Percentiles rank a stretch among this genome's conserved stretches.
Evolutionary conservation across 2,888 invertebrate genomes (phyloP).

Genomic region (Mythimna ferrago): DNA sequence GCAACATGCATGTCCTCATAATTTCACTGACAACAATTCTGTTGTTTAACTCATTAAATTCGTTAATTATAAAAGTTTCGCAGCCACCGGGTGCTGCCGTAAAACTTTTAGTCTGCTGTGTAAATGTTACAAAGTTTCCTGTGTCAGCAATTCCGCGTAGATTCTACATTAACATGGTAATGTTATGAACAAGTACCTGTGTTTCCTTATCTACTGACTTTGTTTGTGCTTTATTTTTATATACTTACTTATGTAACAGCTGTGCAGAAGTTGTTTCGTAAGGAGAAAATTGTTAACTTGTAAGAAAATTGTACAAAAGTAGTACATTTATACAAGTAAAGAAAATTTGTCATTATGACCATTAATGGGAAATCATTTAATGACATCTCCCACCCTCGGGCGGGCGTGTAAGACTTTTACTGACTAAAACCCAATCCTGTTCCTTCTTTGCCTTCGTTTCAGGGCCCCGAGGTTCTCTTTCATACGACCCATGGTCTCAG

Average conservation of each 20-base stretch:
- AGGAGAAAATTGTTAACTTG: not conserved
- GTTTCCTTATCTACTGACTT: constrained; percentile 30
- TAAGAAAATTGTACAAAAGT: too few relatives aligned
- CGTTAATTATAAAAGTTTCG: constrained; percentile 54
- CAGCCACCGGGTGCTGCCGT: constrained; percentile 18
- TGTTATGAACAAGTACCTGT: constrained; percentile 31
- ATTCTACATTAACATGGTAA: constrained; percentile 46
- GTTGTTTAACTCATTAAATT: constrained; percentile 47
- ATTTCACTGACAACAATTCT: constrained; percentile 27
- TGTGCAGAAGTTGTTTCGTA: not conserved
- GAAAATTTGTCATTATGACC: too few relatives aligned
- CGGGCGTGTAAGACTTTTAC: too few relatives aligned
- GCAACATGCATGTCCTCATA: constrained; percentile 19
- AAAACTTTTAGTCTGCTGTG: constrained; percentile 38
- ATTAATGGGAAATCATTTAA: too few relatives aligned
- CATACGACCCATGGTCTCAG: too few relatives aligned
- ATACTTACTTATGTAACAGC: not conserved
- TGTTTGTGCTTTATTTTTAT: constrained; percentile 1
- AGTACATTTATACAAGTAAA: too few relatives aligned
- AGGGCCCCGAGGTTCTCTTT: too few relatives aligned
- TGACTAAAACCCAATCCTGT: too few relatives aligned
- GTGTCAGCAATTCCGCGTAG: constrained; percentile 38
- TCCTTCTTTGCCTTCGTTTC: too few relatives aligned
- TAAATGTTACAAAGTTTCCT: constrained; percentile 44
- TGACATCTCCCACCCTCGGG: too few relatives aligned